Percentiles rank a stretch among this genome's conserved stretches.
Evolutionary conservation across 2,888 invertebrate genomes (phyloP).

Genomic region (Mayetiola destructor): DNA sequence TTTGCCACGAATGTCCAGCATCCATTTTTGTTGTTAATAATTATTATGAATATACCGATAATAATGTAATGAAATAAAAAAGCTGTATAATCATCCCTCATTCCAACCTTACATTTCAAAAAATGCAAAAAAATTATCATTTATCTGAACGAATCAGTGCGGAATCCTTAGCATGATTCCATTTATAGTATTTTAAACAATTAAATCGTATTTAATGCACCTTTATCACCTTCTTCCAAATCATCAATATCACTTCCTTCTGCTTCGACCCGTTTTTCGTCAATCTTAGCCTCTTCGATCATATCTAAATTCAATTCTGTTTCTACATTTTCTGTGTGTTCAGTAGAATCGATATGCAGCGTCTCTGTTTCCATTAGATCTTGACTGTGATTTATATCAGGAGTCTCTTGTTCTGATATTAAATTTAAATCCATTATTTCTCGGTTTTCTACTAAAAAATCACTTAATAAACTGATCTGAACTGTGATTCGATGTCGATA

Average conservation of each 20-base stretch:
- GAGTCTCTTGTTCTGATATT: neutral
- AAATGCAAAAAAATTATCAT: too few species aligned
- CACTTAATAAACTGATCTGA: too few species aligned
- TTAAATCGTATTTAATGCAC: neutral
- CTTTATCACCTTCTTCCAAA: conserved; percentile 2
- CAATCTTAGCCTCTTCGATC: neutral
- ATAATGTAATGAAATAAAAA: too few species aligned
- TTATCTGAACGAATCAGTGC: too few species aligned
- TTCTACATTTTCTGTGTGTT: neutral
- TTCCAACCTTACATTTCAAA: too few species aligned
- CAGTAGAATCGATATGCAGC: neutral
- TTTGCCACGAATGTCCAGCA: too few species aligned
- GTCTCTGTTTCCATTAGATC: neutral
- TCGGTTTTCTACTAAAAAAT: too few species aligned
- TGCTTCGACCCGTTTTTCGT: neutral
- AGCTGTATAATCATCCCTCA: too few species aligned
- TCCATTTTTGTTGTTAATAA: too few species aligned
- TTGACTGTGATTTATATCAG: neutral
- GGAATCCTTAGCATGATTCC: too few species aligned
- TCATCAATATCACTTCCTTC: conserved; percentile 12
- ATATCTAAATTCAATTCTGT: neutral
- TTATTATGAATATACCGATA: too few species aligned
- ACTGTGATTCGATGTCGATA: neutral
- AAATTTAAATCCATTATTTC: neutral
- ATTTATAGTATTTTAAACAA: too few species aligned